Percentiles rank a stretch among this genome's conserved stretches.
These are phyloP conservation scores for Lasioglossum oenotherae DNA, from an alignment of 2,888 invertebrate genomes.

Conservation along the genomic window DNA sequence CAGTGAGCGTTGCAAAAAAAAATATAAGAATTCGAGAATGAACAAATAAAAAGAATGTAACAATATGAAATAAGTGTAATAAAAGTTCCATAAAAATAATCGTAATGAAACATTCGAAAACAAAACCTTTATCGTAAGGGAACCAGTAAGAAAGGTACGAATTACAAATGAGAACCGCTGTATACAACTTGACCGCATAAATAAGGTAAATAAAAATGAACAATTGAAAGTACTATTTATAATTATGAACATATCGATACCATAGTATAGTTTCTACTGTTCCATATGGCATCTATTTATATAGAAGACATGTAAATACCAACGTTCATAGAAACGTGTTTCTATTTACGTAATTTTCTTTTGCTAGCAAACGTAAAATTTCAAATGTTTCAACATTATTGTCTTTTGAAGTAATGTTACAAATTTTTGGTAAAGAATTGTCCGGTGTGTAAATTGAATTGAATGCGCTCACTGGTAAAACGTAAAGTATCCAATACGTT, in stretches of 20 bases:
- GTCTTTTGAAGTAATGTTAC: too few relatives aligned
- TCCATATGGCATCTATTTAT: slow-evolving; percentile 32
- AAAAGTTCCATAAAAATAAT: not conserved
- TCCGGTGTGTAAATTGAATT: not conserved
- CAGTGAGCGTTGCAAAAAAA: not conserved
- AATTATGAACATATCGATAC: not conserved
- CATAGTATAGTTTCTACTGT: slow-evolving; percentile 4
- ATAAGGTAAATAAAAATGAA: not conserved
- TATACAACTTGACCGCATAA: not conserved
- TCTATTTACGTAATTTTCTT: not conserved
- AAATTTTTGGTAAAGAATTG: not conserved
- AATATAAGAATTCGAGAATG: not conserved
- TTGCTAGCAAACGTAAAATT: not conserved
- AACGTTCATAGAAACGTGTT: not conserved
- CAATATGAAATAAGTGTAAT: not conserved
- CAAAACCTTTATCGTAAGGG: not conserved
- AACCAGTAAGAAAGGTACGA: not conserved
- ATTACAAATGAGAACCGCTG: not conserved
- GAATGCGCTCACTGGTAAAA: not conserved
- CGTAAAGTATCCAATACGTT: not conserved
- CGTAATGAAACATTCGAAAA: not conserved
- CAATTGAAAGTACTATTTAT: not conserved
- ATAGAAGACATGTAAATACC: not conserved
- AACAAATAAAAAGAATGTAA: not conserved
- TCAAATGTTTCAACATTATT: not conserved